These are phyloP conservation scores for Micromys minutus DNA, from an alignment of 2,113 vertebrate genomes.

Conservation along the genomic window DNA sequence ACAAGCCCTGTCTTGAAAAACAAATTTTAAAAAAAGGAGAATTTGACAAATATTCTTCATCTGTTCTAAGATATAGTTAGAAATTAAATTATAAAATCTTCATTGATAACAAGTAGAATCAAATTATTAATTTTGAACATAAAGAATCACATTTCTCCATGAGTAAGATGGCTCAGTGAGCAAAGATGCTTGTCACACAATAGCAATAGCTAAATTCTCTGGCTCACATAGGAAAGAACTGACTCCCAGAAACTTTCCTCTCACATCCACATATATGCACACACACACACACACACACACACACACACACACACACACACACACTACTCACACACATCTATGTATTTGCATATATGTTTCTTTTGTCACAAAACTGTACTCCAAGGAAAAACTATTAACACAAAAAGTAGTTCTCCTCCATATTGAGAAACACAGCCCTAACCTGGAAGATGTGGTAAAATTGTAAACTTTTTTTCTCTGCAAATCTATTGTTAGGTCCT, in stretches of 20 bases:
- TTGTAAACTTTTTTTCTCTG: conserved; percentile 89
- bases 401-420: conserved; percentile 74
- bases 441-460: conserved; percentile 90
- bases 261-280: background rate
- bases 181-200: background rate
- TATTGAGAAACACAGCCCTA: conserved; percentile 83
- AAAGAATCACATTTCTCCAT: background rate
- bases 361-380: conserved; percentile 64
- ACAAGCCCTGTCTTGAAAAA: background rate
- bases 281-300: background rate
- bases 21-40: background rate
- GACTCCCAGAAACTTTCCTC: background rate
- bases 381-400: conserved; percentile 48
- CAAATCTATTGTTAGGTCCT: conserved; percentile 92
- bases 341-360: background rate
- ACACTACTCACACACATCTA: background rate
- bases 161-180: background rate
- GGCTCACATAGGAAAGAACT: background rate
- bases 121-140: background rate
- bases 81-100: conserved; percentile 22
- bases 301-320: conserved; percentile 54
- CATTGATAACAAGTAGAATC: background rate
- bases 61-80: background rate
- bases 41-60: conserved; percentile 28
- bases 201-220: background rate